Evolutionary conservation across 2,888 invertebrate species (phyloP).

Genomic region (Melinopterus prodromus): DNA sequence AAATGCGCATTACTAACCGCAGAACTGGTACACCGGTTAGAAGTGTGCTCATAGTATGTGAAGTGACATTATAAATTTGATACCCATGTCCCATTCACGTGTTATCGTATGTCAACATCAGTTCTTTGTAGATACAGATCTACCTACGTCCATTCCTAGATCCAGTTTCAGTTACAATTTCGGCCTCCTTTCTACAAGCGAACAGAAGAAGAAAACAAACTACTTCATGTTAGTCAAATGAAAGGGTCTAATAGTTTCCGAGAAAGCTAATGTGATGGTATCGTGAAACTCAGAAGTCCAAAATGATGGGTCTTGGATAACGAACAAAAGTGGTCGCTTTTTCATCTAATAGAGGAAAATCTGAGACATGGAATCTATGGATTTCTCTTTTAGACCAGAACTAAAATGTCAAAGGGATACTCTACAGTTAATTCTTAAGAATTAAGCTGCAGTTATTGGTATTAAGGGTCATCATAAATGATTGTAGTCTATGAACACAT

Average conservation of each 20-base stretch:
- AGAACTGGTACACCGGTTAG: neutral
- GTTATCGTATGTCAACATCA: slow-evolving; percentile 20
- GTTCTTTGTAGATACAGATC: slow-evolving; percentile 24
- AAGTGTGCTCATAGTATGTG: slow-evolving; percentile 9
- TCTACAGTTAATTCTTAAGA: too few relatives aligned
- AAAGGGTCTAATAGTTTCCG: neutral
- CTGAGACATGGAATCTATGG: too few relatives aligned
- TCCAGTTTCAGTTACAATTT: neutral
- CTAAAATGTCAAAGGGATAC: too few relatives aligned
- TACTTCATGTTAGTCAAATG: neutral
- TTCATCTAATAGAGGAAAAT: too few relatives aligned
- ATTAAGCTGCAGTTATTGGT: too few relatives aligned
- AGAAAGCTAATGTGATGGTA: neutral
- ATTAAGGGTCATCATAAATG: too few relatives aligned
- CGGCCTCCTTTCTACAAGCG: slow-evolving; percentile 5
- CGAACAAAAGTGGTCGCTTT: too few relatives aligned
- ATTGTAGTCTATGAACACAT: too few relatives aligned
- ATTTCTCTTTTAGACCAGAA: too few relatives aligned
- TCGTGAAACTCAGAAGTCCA: neutral
- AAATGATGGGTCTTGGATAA: too few relatives aligned
- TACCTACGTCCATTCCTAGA: slow-evolving; percentile 22
- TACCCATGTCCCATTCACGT: slow-evolving; percentile 23
- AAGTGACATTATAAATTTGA: slow-evolving; percentile 18
- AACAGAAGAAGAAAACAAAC: slow-evolving; percentile 7
- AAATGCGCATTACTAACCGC: slow-evolving; percentile 10